Evolutionary conservation across 2,797 vertebrate species (phyloP), one percentile per base, ranked within the genome.

Genomic region (Pempheris klunzingeri): DNA sequence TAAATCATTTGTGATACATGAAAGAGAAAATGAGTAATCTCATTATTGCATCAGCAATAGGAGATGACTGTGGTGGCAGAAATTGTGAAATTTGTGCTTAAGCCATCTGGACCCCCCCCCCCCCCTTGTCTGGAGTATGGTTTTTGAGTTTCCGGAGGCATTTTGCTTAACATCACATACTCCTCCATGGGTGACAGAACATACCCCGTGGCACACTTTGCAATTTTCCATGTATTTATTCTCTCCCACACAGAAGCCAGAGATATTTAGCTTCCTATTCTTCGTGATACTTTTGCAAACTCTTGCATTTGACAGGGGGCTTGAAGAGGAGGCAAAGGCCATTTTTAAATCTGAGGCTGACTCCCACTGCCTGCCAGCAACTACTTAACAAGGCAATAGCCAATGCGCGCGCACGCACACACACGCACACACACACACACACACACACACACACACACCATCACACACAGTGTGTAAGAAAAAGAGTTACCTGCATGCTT

Each of bases 111-210:
- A 70, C 47, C 68, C 14, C 39, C 53, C 58, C n/a, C n/a, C n/a
- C n/a, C n/a, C n/a, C n/a, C n/a, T n/a, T 63, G 46, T 69, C 80
- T 52, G 18, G 18, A 72, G 5, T 63, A 30, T n/a, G 36, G 60
- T 18, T 63, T 78, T 72, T 32, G 10, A 69, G 18, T 81, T 82
- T 90, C 74, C 77, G 24, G 17, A 77, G 80, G 76, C 78, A 58
- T 84, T 85, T 76, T 84, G 63, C 69, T 80, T 68, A 82, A 87
- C 80, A 88, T 86, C 66, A 84, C 68, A 80, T 7, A 60, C 75
- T 85, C 72, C 77, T 84, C 67, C 82, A 80, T 20, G 26, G 68
- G 78, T 83, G 83, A 91, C 88, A 87, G 82, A 79, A 85, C 87
- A 84, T 84, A 83, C 80, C 83, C 76, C 20, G 54, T 81, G 84